Percentiles rank a stretch among this genome's conserved stretches.
phyloP scores from a whole-genome alignment of 2,113 vertebrate species.

The Xyrauchen texanus region DNA sequence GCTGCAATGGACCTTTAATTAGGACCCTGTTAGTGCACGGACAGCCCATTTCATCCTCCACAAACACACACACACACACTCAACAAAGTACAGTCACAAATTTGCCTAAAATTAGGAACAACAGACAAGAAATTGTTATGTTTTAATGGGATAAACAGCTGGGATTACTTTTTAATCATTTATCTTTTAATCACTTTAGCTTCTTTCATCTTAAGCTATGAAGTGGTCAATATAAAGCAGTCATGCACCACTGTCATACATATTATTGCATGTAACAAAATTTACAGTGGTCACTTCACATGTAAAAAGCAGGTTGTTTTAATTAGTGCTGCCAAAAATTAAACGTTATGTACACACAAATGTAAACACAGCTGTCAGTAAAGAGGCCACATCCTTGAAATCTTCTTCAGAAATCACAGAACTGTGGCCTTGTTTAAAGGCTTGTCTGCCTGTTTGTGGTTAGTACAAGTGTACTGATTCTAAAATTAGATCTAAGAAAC shows the following conservation, averaged over 20 bases:
- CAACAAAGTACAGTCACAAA: conserved; percentile 11
- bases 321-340: background rate
- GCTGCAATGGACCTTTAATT: conserved; percentile 60
- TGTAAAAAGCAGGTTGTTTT: background rate
- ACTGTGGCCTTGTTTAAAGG: background rate
- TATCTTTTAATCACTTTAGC: background rate
- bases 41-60: conserved; percentile 25
- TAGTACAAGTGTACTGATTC: background rate
- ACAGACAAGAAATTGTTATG: background rate
- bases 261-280: conserved; percentile 1
- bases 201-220: conserved; percentile 2
- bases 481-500: conserved; percentile 3
- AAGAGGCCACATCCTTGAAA: conserved; percentile 1
- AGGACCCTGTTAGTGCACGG: conserved; percentile 57
- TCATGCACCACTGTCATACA: conserved; percentile 9
- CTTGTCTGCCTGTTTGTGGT: background rate
- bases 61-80: conserved; percentile 28
- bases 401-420: background rate
- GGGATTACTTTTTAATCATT: conserved; percentile 16
- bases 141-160: background rate
- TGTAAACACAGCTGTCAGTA: conserved; percentile 10
- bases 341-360: background rate
- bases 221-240: conserved; percentile 37
- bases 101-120: conserved; percentile 4
- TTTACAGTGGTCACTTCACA: conserved; percentile 22